These are phyloP conservation scores for Anthoscopus minutus DNA, from an alignment of 2,113 vertebrate species.

Conservation along the genomic window DNA sequence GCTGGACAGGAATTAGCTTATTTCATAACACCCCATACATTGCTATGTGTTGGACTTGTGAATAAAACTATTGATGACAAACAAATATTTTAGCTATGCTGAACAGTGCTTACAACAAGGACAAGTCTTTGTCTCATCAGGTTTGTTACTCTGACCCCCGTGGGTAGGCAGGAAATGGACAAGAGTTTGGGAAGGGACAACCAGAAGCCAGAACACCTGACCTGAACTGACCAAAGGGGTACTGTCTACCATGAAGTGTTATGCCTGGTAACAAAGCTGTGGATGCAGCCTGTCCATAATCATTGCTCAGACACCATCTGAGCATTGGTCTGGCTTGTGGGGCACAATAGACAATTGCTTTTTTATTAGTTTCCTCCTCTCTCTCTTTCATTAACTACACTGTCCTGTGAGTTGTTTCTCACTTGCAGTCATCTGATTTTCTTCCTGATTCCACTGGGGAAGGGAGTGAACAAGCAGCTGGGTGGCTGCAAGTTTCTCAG, in stretches of 20 bases:
- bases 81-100: not conserved
- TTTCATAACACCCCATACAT: not conserved
- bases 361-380: not conserved
- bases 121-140: not conserved
- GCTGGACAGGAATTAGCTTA: not conserved
- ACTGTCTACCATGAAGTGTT: accelerated
- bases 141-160: not conserved
- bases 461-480: not conserved
- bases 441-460: not conserved
- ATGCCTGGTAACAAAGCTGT: not conserved
- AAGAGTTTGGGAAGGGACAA: not conserved
- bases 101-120: not conserved
- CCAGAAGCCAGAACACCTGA: not conserved
- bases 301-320: not conserved
- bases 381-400: not conserved
- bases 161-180: not conserved
- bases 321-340: not conserved
- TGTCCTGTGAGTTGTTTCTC: not conserved
- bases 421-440: not conserved
- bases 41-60: not conserved
- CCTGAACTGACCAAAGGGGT: not conserved
- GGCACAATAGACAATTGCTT: accelerated
- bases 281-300: not conserved
- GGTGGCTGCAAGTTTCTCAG: not conserved
- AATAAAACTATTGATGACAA: not conserved